phyloP scores from a whole-genome alignment of 1,140 invertebrate genomes.

The Andricus grossulariae region DNA sequence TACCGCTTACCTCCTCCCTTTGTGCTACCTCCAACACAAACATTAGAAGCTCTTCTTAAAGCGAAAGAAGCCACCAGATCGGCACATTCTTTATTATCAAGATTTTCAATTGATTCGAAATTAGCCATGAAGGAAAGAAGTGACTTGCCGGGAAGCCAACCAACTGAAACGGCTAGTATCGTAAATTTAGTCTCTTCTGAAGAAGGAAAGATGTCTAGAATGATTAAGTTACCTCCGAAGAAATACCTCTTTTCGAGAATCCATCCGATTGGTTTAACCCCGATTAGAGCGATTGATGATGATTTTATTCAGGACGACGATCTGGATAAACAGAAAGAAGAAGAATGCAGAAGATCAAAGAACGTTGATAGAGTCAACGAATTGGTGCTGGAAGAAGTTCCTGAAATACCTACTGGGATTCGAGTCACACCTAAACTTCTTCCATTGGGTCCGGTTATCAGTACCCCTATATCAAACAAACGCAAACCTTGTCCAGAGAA shows the following conservation, averaged over 20 bases:
- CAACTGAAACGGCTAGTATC: not conserved
- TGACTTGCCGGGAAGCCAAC: conserved; percentile 36
- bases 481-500: conserved; percentile 48
- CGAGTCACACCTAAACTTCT: conserved; percentile 54
- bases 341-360: conserved; percentile 34
- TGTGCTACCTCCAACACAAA: conserved; percentile 60
- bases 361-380: conserved; percentile 41
- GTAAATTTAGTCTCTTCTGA: not conserved
- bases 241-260: conserved; percentile 62
- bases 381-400: conserved; percentile 38
- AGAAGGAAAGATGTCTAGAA: conserved; percentile 50
- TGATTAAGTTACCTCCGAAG: conserved; percentile 62
- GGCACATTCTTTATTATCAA: conserved; percentile 66
- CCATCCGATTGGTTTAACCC: conserved; percentile 58
- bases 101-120: conserved; percentile 70
- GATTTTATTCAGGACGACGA: conserved; percentile 60
- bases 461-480: conserved; percentile 57
- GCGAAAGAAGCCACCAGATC: conserved; percentile 69
- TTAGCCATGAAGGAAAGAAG: conserved; percentile 60
- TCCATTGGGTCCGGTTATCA: conserved; percentile 68
- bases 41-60: conserved; percentile 61
- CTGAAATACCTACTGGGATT: conserved; percentile 48
- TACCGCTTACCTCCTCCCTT: conserved; percentile 64
- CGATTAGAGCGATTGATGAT: conserved; percentile 66
- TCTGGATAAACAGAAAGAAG: conserved; percentile 39